phyloP scores from a whole-genome alignment of 2,113 vertebrate genomes.

The Fregetta grallaria region DNA sequence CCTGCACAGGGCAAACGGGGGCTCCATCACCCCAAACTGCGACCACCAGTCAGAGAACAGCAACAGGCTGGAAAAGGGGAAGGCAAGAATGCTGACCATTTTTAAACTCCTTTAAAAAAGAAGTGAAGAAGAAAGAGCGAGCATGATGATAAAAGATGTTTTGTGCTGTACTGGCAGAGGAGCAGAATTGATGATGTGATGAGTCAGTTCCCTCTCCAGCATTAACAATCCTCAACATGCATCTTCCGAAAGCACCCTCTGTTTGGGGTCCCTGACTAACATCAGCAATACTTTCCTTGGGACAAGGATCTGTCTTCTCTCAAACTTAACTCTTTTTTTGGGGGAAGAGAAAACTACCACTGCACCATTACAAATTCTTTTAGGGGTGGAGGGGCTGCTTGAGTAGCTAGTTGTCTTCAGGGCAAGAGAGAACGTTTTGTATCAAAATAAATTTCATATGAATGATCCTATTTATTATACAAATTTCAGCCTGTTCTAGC shows the following conservation, averaged over 20 bases:
- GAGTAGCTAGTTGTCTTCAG: neutral
- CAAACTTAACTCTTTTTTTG: neutral
- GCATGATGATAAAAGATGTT: slow-evolving; percentile 24
- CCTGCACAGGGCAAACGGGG: neutral
- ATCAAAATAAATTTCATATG: neutral
- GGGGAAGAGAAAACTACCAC: neutral
- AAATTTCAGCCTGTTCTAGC: neutral
- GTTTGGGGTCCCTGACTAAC: neutral
- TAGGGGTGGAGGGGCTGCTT: neutral
- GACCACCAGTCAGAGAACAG: neutral
- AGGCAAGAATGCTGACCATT: neutral
- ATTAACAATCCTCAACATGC: neutral
- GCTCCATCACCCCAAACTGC: neutral
- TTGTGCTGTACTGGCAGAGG: slow-evolving; percentile 32
- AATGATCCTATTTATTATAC: neutral
- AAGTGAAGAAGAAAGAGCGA: neutral
- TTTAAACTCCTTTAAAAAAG: neutral
- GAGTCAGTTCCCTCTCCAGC: slow-evolving; percentile 38
- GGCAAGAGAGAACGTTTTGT: neutral
- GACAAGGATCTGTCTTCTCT: slow-evolving; percentile 44
- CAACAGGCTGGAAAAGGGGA: neutral
- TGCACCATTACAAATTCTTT: neutral
- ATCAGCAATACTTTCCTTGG: neutral
- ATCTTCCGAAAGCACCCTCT: slow-evolving; percentile 32
- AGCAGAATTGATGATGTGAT: slow-evolving; percentile 33